Base-by-base conservation (phyloP, 2,888 invertebrate genomes). In the Hemistola chrysoprasaria region DNA sequence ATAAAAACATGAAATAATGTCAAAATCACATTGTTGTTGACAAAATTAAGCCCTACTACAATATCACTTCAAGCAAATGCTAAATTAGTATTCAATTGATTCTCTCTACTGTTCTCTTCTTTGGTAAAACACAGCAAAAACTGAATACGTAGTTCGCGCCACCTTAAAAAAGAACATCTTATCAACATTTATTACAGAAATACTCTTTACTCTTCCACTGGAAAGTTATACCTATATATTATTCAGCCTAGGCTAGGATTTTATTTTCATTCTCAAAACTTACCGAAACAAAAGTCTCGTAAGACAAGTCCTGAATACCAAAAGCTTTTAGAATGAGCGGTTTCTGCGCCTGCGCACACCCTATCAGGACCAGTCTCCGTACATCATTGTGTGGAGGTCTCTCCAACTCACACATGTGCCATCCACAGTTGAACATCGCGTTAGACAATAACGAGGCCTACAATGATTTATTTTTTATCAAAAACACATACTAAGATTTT, bases 241-340 rank as follows among this genome's bases (percentile, higher is more conserved):
- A n/a, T n/a, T n/a, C n/a, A n/a, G n/a, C n/a, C n/a, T n/a, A n/a
- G n/a, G n/a, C n/a, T n/a, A n/a, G n/a, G n/a, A n/a, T n/a, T n/a
- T n/a, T n/a, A n/a, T n/a, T n/a, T n/a, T n/a, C n/a, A n/a, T n/a
- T n/a, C n/a, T n/a, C n/a, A n/a, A n/a, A 25, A 28, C 75, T 74
- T 63, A 86, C 86, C 37, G 81, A 83, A 6, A 86, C 84, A 56
- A 86, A 87, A 7, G 85, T 84, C 36, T 58, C 72, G 47, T 86
- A 87, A 0, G 88, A 87, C 36, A 88, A 61, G 40, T 85, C 83
- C 41, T 83, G 79, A 28, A 86, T 76, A 1, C 84, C 85, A 35
- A 88, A 90, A 1, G 90, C 89, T 47, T 87, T 89, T 2, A 90
- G 66, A 20, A 85, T 64, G 1, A 88, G 65, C 1, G 89, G 83